Percentiles rank a stretch among this genome's conserved stretches.
Evolutionary conservation across 2,113 vertebrate genomes (phyloP).

Genomic region (Sapayoa aenigma): DNA sequence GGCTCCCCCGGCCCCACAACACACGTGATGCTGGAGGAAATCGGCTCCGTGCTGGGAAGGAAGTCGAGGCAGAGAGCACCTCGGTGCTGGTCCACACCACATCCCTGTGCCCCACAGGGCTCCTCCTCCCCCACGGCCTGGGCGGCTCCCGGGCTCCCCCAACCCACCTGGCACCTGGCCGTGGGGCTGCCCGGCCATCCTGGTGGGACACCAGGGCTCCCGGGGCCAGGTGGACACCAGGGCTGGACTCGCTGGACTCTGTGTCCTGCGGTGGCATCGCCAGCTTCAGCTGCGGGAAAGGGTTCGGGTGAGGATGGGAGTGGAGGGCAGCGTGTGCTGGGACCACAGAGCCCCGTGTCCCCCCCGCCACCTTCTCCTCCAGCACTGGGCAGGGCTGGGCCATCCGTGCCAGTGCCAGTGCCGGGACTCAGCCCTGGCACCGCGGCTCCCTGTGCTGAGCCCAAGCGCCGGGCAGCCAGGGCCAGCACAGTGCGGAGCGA

Average conservation of each 20-base stretch:
- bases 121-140: rapidly evolving
- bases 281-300: not conserved
- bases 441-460: rapidly evolving
- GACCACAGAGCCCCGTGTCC: not conserved
- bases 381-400: not conserved
- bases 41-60: not conserved
- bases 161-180: not conserved
- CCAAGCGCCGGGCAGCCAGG: rapidly evolving
- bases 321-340: not conserved
- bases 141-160: not conserved
- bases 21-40: slow-evolving; percentile 31
- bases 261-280: rapidly evolving
- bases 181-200: rapidly evolving
- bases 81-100: not conserved
- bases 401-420: not conserved
- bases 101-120: rapidly evolving
- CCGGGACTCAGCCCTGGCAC: rapidly evolving
- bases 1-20: not conserved
- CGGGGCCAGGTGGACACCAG: rapidly evolving
- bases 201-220: rapidly evolving
- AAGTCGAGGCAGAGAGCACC: not conserved
- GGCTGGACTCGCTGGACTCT: rapidly evolving
- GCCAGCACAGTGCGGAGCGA: rapidly evolving
- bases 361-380: not conserved
- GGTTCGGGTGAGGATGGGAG: not conserved